Conservation (phyloP, 2,113 vertebrate genomes). For the Periophthalmodon schlosseri region DNA sequence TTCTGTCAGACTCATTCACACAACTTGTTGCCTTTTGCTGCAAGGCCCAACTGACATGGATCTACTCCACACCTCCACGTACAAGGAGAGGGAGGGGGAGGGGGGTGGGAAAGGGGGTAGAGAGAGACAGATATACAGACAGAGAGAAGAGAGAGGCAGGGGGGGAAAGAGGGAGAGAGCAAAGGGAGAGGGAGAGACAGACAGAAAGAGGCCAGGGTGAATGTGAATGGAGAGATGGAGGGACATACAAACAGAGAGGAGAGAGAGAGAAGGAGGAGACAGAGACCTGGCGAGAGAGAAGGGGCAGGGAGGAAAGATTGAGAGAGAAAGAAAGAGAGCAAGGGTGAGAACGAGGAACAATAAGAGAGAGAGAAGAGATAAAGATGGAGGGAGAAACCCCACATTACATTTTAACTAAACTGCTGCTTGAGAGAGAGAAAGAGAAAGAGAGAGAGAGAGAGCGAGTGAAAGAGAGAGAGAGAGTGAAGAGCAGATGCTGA, state of each 20-base stretch:
- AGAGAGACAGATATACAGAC: neutral
- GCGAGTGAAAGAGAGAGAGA: slow-evolving; percentile 3
- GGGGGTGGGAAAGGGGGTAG: slow-evolving; percentile 20
- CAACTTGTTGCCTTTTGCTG: slow-evolving; percentile 24
- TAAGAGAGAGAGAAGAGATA: neutral
- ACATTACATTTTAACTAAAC: no score
- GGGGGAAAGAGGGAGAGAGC: no score
- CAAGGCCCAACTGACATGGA: slow-evolving; percentile 48
- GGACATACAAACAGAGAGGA: neutral
- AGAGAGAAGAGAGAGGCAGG: no score
- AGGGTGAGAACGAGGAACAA: no score
- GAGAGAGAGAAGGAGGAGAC: neutral
- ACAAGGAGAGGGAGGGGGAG: neutral
- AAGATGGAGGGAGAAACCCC: slow-evolving; percentile 4
- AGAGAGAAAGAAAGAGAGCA: neutral
- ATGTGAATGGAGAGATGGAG: slow-evolving; percentile 11
- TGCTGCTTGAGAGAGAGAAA: no score
- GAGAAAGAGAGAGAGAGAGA: slow-evolving; percentile 14
- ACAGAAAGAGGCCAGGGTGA: neutral
- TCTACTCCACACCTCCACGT: slow-evolving; percentile 44
- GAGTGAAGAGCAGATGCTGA: slow-evolving; percentile 30
- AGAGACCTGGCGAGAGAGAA: neutral
- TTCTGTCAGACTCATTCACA: slow-evolving; percentile 33
- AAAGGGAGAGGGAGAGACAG: no score
- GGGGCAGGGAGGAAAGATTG: slow-evolving; percentile 10